Evolutionary conservation across 92 coral and sea anemone genomes (phyloP), one percentile per base, ranked within the genome.

Genomic region (Siderastrea siderea): DNA sequence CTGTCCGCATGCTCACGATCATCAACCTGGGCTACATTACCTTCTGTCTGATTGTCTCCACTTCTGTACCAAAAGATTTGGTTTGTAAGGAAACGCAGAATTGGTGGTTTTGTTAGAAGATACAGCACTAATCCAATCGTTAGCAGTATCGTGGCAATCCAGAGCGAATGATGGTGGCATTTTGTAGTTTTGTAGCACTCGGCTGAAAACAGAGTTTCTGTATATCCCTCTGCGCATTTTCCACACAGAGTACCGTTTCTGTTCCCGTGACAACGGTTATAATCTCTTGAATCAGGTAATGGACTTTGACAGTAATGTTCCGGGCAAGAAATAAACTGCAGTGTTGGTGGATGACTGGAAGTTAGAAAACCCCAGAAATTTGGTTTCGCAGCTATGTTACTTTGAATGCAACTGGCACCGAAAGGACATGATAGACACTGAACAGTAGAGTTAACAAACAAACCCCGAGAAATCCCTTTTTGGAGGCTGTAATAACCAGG

Each of bases 241-340:
- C 97, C 97, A 83, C 97, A 92, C 83, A 94, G 86, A 4, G 84
- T 67, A 2, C 97, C 97, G 3, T 67, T 50, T 74, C 97, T 77
- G 54, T 89, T 66, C 2, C 97, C 97, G 19, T 70, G 76, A 50
- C 97, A 94, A 58, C 71, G 47, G 82, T 89, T 94, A 53, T 92
- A 94, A 17, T n/a, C 50, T 52, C 15, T 13, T 7, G 77, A 5
- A 19, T 17, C 10, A 1, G 19, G 50, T 53, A n/a, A 3, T 0
- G 93, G 91, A 9, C 26, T 67, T 71, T 72, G 47, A 70, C 97
- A 94, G 68, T 94, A 94, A 3, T 81, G 67, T 74, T 89, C 89
- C 15, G 97, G 97, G 70, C 97, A 94, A 9, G 86, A 65, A 2
- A 74, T 75, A 68, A 94, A 94, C 2, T 61, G 50, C 70, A 94